phyloP scores from a whole-genome alignment of 2,113 vertebrate genomes.

The Phyllopteryx taeniolatus region DNA sequence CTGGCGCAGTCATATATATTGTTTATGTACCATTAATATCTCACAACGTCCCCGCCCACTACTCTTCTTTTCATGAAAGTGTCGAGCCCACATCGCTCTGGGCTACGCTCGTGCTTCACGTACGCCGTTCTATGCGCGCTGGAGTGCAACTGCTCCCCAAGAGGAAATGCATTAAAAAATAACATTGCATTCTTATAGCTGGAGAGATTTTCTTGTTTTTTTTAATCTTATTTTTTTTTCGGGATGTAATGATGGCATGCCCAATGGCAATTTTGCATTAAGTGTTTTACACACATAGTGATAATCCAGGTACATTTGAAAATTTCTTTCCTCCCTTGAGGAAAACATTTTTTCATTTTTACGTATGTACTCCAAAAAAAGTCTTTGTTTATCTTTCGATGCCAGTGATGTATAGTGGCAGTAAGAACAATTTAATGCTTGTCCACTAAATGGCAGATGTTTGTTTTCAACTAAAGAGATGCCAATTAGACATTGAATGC shows the following conservation, averaged over 20 bases:
- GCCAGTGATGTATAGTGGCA: too few relatives aligned
- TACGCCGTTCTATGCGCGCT: constrained; percentile 25
- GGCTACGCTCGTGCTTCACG: constrained; percentile 60
- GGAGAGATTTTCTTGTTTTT: constrained; percentile 1
- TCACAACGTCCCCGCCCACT: constrained; percentile 27
- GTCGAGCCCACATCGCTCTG: constrained; percentile 40
- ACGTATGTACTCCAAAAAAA: too few relatives aligned
- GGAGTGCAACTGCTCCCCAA: constrained; percentile 13
- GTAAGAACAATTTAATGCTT: too few relatives aligned
- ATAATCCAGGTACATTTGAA: neutral
- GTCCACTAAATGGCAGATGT: too few relatives aligned
- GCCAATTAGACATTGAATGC: too few relatives aligned
- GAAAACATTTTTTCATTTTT: neutral
- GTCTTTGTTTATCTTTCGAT: too few relatives aligned
- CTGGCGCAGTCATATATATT: constrained; percentile 58
- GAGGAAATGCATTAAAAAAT: constrained; percentile 10
- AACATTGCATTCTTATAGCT: constrained; percentile 18
- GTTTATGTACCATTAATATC: constrained; percentile 73
- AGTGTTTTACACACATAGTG: neutral
- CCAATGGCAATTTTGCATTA: constrained; percentile 12
- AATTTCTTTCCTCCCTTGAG: neutral
- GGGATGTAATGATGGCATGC: constrained; percentile 40
- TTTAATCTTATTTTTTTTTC: neutral
- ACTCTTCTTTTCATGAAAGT: constrained; percentile 54
- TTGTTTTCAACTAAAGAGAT: too few relatives aligned